phyloP scores from a whole-genome alignment of 2,888 invertebrate species.

The Sepiola atlantica region DNA sequence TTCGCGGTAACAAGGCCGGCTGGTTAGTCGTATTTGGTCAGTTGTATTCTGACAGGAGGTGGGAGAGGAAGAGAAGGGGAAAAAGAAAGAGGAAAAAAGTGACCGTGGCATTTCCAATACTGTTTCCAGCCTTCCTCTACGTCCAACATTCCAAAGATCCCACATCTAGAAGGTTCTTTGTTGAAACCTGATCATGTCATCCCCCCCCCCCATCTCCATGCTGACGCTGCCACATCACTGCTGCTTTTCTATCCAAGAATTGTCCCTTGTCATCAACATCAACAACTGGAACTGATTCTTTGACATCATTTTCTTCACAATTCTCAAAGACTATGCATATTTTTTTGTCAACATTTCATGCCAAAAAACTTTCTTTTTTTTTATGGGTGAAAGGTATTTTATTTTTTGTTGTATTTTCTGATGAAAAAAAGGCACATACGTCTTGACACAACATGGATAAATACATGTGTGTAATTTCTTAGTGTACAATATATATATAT shows the following conservation, averaged over 20 bases:
- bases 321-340: background rate
- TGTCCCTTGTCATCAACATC: constrained; percentile 41
- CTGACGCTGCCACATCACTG: constrained; percentile 33
- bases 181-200: background rate
- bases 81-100: background rate
- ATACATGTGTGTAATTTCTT: background rate
- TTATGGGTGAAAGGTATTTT: background rate
- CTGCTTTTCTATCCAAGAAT: constrained; percentile 42
- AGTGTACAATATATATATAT: background rate
- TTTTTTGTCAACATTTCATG: background rate
- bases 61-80: background rate
- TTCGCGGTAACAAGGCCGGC: constrained; percentile 90
- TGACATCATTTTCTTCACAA: constrained; percentile 11
- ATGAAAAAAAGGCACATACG: background rate
- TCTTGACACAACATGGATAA: background rate
- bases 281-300: constrained; percentile 45
- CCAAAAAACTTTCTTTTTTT: background rate
- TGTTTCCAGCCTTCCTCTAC: background rate
- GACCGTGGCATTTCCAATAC: too few relatives aligned
- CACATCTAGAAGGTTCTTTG: background rate
- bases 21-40: constrained; percentile 55
- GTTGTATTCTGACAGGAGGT: constrained; percentile 22
- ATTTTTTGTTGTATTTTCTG: background rate
- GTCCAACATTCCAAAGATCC: background rate
- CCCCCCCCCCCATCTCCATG: background rate